phyloP scores from a whole-genome alignment of 2,888 invertebrate species.

The Amphipoea lucens region DNA sequence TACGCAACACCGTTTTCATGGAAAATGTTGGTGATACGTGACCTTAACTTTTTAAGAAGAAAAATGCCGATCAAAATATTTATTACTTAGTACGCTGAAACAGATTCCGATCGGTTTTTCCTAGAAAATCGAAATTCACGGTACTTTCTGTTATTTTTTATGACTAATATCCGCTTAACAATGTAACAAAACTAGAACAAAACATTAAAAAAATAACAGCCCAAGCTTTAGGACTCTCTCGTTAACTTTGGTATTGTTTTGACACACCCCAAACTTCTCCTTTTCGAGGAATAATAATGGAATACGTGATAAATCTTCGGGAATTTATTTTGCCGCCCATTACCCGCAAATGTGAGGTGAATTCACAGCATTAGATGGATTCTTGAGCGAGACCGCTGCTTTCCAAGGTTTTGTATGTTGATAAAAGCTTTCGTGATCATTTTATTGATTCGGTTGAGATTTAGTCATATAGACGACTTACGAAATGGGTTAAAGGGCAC shows the following conservation, averaged over 20 bases:
- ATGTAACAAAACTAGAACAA: not conserved
- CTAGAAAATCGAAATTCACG: not conserved
- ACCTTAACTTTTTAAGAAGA: not conserved
- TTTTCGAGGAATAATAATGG: conserved; percentile 61
- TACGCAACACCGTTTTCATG: not conserved
- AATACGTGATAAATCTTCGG: conserved; percentile 66
- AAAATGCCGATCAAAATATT: not conserved
- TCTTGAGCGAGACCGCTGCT: conserved; percentile 43
- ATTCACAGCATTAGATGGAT: conserved; percentile 57
- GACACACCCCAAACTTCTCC: conserved; percentile 56
- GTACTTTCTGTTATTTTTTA: not conserved
- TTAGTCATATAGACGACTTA: not conserved
- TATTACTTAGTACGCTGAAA: not conserved
- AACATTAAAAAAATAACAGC: conserved; percentile 2
- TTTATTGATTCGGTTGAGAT: conserved; percentile 53
- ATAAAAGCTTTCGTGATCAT: conserved; percentile 62
- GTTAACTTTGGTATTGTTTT: conserved; percentile 59
- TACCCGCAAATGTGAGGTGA: conserved; percentile 64
- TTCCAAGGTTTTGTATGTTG: conserved; percentile 49
- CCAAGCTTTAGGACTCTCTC: conserved; percentile 33
- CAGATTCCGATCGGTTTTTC: not conserved
- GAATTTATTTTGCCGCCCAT: conserved; percentile 64
- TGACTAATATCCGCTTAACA: not conserved
- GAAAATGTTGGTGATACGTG: not conserved
- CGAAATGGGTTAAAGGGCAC: conserved; percentile 6